Conservation (phyloP, 2,797 vertebrate species). For the Iguana delicatissima region DNA sequence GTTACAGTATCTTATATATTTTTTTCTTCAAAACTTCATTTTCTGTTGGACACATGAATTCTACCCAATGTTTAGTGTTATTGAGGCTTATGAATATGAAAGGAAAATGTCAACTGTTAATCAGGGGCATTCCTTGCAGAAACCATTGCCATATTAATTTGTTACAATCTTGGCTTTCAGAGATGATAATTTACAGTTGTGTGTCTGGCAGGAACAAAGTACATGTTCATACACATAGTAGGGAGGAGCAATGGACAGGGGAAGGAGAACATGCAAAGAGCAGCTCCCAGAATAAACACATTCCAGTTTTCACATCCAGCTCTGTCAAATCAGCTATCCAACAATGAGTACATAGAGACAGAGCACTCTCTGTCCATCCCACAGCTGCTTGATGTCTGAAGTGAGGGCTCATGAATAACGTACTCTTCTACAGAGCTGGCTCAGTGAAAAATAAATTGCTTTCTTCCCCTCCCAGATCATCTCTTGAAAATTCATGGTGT, state of each 20-base stretch:
- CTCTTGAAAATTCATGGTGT: constrained; percentile 51
- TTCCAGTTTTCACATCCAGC: constrained; percentile 43
- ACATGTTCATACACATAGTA: constrained; percentile 60
- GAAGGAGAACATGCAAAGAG: constrained; percentile 43
- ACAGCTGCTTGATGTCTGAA: constrained; percentile 52
- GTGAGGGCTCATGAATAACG: constrained; percentile 38
- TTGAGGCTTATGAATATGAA: constrained; percentile 52
- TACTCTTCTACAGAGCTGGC: constrained; percentile 28
- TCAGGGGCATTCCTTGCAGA: constrained; percentile 51
- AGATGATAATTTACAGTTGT: constrained; percentile 58
- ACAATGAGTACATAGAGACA: constrained; percentile 29
- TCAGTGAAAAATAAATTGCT: constrained; percentile 48
- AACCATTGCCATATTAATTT: constrained; percentile 57
- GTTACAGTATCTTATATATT: constrained; percentile 44
- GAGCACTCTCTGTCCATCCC: constrained; percentile 49
- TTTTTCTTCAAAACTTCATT: constrained; percentile 53
- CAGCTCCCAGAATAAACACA: constrained; percentile 59
- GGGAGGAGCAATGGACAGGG: constrained; percentile 50
- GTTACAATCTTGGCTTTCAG: constrained; percentile 47
- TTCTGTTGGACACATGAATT: constrained; percentile 35
- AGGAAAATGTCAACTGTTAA: constrained; percentile 55
- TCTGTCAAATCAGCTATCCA: constrained; percentile 45
- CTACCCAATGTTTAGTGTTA: constrained; percentile 23
- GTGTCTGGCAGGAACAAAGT: constrained; percentile 49
- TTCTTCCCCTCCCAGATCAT: constrained; percentile 34